A percentile compares a stretch with the other conserved stretches of the same genome.
phyloP scores from a whole-genome alignment of 2,797 vertebrate species.

The Anniella stebbinsi region DNA sequence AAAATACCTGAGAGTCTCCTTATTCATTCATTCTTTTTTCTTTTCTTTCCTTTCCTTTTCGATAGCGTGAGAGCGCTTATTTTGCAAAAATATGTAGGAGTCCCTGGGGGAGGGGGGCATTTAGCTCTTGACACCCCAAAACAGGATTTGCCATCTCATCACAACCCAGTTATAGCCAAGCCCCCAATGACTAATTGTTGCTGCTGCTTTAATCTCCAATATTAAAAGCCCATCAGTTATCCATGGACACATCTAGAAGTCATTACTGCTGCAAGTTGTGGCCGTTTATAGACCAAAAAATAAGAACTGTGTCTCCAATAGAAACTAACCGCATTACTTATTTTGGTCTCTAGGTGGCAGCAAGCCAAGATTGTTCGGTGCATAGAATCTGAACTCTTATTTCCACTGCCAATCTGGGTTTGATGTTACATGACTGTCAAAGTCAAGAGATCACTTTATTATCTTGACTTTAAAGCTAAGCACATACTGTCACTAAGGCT shows the following conservation, averaged over 20 bases:
- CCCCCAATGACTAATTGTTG: not conserved
- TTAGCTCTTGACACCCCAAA: not conserved
- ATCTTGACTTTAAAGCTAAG: constrained; percentile 5
- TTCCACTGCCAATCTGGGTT: not conserved
- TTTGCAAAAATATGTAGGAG: not conserved
- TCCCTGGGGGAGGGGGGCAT: too few relatives aligned
- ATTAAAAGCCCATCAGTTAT: constrained; percentile 16
- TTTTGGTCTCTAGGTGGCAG: constrained; percentile 35
- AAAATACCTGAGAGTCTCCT: not conserved
- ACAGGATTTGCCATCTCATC: not conserved
- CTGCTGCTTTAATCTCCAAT: not conserved
- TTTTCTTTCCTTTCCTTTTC: not conserved
- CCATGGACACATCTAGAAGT: not conserved
- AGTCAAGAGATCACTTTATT: not conserved
- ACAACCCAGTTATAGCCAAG: not conserved
- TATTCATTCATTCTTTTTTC: not conserved
- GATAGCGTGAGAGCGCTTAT: not conserved
- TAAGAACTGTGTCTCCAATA: not conserved
- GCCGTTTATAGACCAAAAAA: not conserved
- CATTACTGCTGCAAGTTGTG: not conserved
- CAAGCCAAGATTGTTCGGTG: constrained; percentile 21
- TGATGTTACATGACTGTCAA: not conserved
- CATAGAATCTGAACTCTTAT: not conserved
- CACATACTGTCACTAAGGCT: not conserved
- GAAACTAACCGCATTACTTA: constrained; percentile 20